Evolutionary conservation across 2,113 vertebrate species (phyloP).

Genomic region (Lycaon pictus): DNA sequence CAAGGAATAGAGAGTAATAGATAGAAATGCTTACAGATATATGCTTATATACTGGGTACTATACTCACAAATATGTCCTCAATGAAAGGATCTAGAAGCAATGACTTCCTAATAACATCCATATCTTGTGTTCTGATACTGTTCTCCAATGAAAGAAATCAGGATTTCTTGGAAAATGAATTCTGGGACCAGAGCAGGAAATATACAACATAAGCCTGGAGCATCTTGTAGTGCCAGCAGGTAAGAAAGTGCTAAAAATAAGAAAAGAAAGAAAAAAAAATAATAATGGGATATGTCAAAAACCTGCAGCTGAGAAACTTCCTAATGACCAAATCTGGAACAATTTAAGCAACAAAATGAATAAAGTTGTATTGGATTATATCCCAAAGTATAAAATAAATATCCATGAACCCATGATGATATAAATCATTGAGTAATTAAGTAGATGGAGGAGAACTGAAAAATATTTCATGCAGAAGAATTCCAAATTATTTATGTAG

Average conservation of each 20-base stretch:
- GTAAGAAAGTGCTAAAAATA: neutral
- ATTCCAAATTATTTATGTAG: neutral
- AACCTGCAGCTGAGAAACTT: neutral
- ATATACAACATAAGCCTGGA: neutral
- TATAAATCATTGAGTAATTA: neutral
- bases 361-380: neutral
- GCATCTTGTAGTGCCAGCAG: neutral
- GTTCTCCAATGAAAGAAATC: neutral
- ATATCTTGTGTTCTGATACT: neutral
- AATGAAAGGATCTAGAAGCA: neutral
- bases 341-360: neutral
- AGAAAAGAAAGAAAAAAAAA: neutral
- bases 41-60: neutral
- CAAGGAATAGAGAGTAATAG: neutral
- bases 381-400: neutral
- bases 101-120: neutral
- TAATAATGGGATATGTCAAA: neutral
- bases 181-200: neutral
- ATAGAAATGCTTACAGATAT: neutral
- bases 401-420: neutral
- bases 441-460: neutral
- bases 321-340: neutral
- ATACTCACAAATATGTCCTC: neutral
- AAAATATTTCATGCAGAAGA: neutral
- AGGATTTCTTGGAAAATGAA: neutral